Evolutionary conservation across 2,797 vertebrate species (phyloP), one percentile per base, ranked within the genome.

Genomic region (Poeciliopsis presidionis): DNA sequence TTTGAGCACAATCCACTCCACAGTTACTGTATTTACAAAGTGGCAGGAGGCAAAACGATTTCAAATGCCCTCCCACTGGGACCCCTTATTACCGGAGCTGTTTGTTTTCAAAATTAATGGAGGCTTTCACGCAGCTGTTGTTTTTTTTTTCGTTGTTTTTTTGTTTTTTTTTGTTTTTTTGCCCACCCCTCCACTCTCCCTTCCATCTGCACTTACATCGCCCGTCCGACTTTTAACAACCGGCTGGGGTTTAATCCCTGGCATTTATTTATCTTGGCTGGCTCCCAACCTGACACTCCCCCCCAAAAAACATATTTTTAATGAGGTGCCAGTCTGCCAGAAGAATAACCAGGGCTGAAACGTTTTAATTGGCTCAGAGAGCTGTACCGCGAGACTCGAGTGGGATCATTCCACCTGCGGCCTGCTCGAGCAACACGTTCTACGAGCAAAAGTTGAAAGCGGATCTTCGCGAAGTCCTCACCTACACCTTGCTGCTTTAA

Each of bases 71-170:
- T 65, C 80, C 78, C 73, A 33, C 72, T 14, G 81, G 83, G 88
- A 84, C 57, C 72, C 3, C 81, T 86, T 83, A 84, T 88, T 91
- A 85, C 82, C 79, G 69, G 72, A 89, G 82, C 72, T 51, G 84
- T 90, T 91, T 92, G 87, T 90, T 89, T 87, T 85, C 76, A 14
- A 86, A 88, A 91, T 89, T 76, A 91, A 86, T 76, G 85, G 82
- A 80, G 72, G 83, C 81, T 85, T 77, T 81, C 80, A 78, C 59
- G 36, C 28, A 70, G 73, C 86, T 63, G 80, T 71, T 82, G 77
- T 84, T 87, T 84, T 72, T 22, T 22, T 72, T 22, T 22, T 8
- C 7, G 3, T 22, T 51, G 5, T 20, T 49, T 5, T 47, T 51
- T 53, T 22, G 49, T 51, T 33, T 33, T 33, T 33, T 33, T 33